phyloP scores from a whole-genome alignment of 2,888 invertebrate genomes.

The Athrips mouffetella region DNA sequence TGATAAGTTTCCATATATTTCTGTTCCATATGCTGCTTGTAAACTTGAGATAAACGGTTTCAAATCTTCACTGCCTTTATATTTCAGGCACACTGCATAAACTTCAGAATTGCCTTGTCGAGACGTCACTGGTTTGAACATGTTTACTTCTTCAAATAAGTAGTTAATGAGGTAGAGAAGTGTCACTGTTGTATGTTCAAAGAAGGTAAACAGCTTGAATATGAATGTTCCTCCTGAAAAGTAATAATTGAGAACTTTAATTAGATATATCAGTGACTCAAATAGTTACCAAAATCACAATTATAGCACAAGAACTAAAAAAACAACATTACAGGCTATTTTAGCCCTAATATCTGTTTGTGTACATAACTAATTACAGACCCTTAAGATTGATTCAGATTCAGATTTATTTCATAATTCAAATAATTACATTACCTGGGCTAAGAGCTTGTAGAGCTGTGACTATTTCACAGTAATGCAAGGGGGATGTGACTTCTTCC shows the following conservation, averaged over 20 bases:
- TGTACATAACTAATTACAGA: no score
- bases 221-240: conserved; percentile 86
- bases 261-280: no score
- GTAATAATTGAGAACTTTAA: conserved; percentile 10
- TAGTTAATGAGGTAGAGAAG: conserved; percentile 88
- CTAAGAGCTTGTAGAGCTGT: conserved; percentile 85
- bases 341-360: no score
- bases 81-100: conserved; percentile 87
- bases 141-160: conserved; percentile 83
- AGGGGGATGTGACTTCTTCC: conserved; percentile 85
- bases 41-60: conserved; percentile 64
- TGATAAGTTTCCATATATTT: conserved; percentile 50
- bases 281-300: no score
- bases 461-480: conserved; percentile 91
- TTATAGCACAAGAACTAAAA: no score
- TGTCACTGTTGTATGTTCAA: conserved; percentile 88
- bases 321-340: no score
- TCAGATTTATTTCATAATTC: not conserved
- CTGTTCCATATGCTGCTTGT: conserved; percentile 62
- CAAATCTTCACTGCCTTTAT: conserved; percentile 66
- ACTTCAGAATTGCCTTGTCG: conserved; percentile 97
- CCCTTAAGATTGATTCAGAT: not conserved
- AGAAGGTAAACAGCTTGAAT: conserved; percentile 93
- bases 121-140: conserved; percentile 95
- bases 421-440: conserved; percentile 50